These are phyloP conservation scores for Pleuronectes platessa DNA, from an alignment of 2,113 vertebrate species.

Conservation along the genomic window DNA sequence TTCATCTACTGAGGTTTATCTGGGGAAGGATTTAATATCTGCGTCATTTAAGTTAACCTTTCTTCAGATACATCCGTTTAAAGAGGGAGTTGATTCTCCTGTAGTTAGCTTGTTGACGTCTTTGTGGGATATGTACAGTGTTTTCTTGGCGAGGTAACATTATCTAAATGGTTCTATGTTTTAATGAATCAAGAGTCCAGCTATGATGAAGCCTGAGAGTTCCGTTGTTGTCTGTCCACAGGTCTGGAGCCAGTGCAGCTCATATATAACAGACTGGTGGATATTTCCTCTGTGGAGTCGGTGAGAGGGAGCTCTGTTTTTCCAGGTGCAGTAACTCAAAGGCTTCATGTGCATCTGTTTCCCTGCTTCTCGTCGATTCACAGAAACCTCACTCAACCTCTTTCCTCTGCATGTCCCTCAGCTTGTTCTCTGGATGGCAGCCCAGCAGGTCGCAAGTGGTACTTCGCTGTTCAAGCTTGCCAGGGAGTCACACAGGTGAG, in stretches of 20 bases:
- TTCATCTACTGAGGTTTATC: not conserved
- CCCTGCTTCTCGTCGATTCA: not conserved
- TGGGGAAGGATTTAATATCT: too few relatives aligned
- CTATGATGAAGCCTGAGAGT: not conserved
- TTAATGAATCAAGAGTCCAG: not conserved
- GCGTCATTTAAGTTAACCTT: too few relatives aligned
- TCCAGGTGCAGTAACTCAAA: conserved; percentile 58
- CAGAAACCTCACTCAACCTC: not conserved
- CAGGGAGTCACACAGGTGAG: conserved; percentile 60
- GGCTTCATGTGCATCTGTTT: not conserved
- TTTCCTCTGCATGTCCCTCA: conserved; percentile 24
- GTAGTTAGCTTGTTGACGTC: not conserved
- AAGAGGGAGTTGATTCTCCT: not conserved
- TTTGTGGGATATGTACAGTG: too few relatives aligned
- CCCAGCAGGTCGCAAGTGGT: conserved; percentile 62
- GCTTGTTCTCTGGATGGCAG: conserved; percentile 71
- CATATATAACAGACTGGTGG: conserved; percentile 54
- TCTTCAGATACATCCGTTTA: not conserved
- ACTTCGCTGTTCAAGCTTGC: conserved; percentile 67
- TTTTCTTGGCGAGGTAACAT: too few relatives aligned
- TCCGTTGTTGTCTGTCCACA: conserved; percentile 21
- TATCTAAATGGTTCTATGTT: too few relatives aligned
- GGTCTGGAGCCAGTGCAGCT: conserved; percentile 64
- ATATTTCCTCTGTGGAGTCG: conserved; percentile 43
- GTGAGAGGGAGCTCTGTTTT: conserved; percentile 41